Evolutionary conservation across 2,113 vertebrate species (phyloP).

Genomic region (Etheostoma spectabile): DNA sequence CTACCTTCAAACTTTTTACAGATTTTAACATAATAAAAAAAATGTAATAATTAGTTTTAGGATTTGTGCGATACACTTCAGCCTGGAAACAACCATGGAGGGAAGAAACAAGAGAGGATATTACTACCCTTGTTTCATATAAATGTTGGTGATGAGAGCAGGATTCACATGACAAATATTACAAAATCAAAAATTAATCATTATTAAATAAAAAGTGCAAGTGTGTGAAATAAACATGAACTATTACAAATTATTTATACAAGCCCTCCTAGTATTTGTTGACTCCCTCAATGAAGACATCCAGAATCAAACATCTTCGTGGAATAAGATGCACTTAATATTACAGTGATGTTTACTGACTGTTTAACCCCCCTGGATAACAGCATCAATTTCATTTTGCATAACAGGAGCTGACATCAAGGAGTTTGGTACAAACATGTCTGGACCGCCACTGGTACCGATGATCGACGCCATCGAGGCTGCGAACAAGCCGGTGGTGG

Average conservation of each 20-base stretch:
- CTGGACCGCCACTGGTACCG: constrained; percentile 44
- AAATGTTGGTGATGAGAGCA: not conserved
- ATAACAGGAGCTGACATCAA: constrained; percentile 90
- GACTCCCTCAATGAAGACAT: not conserved
- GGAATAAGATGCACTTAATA: not conserved
- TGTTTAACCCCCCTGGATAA: not conserved
- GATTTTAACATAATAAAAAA: no score
- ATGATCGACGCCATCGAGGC: constrained; percentile 87
- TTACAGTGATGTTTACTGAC: not conserved
- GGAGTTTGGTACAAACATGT: constrained; percentile 67
- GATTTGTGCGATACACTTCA: not conserved
- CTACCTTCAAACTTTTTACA: not conserved
- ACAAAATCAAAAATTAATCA: not conserved
- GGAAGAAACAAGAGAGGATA: not conserved
- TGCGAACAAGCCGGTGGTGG: constrained; percentile 89
- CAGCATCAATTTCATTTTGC: not conserved
- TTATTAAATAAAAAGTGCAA: not conserved
- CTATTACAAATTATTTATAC: not conserved
- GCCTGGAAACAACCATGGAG: not conserved
- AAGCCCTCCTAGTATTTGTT: not conserved
- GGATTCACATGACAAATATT: not conserved
- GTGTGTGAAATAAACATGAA: not conserved
- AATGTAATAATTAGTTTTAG: not conserved
- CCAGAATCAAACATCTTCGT: not conserved
- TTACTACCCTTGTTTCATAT: not conserved